These are phyloP conservation scores for Sebastes ruberrimus DNA, from an alignment of 2,797 vertebrate genomes.

Conservation along the genomic window DNA sequence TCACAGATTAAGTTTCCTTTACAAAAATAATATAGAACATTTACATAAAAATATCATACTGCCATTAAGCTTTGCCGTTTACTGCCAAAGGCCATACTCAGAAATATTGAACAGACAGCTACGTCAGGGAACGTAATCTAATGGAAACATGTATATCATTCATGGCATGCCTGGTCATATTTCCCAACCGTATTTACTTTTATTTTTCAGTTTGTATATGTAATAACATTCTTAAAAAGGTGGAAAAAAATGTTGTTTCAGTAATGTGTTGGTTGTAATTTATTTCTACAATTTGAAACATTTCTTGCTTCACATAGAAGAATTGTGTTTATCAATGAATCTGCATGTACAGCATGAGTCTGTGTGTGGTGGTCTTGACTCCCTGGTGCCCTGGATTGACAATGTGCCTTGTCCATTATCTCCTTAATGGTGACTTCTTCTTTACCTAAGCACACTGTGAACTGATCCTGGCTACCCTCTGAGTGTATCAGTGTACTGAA, in stretches of 20 bases:
- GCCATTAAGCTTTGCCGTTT: not conserved
- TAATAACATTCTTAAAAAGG: not conserved
- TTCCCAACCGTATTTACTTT: not conserved
- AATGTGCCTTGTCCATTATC: constrained; percentile 59
- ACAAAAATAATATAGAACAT: not conserved
- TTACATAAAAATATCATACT: not conserved
- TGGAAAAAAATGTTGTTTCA: not conserved
- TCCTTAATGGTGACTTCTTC: constrained; percentile 68
- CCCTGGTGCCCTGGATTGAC: constrained; percentile 20
- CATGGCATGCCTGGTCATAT: not conserved
- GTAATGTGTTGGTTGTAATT: not conserved
- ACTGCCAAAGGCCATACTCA: not conserved
- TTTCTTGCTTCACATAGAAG: not conserved
- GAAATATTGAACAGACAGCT: not conserved
- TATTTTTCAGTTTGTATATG: not conserved
- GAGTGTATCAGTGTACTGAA: constrained; percentile 64
- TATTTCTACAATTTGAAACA: not conserved
- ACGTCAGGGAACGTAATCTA: not conserved
- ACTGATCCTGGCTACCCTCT: constrained; percentile 57
- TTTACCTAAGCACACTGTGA: constrained; percentile 62
- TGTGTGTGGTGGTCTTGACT: not conserved
- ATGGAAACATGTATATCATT: not conserved
- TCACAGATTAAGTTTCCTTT: not conserved
- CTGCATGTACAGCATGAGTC: not conserved
- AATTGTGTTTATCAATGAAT: not conserved